Conservation (phyloP, 2,113 vertebrate species). For the Suricata suricatta region DNA sequence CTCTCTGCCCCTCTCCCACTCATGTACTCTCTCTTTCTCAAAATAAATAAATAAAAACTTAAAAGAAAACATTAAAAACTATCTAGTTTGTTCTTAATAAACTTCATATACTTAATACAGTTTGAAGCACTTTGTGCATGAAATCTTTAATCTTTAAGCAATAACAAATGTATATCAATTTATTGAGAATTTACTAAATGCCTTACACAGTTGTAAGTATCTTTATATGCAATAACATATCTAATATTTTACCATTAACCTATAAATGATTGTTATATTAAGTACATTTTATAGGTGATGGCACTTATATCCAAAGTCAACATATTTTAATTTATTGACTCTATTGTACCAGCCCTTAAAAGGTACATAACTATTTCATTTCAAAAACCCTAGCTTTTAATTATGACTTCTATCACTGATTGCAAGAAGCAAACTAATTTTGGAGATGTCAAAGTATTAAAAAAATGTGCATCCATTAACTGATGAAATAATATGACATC, state of each 20-base stretch:
- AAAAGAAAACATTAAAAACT: background rate
- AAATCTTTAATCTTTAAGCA: background rate
- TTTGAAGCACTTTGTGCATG: background rate
- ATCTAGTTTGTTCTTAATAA: background rate
- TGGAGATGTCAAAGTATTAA: background rate
- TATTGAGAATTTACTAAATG: background rate
- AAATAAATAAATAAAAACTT: too few species aligned
- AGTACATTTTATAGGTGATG: background rate
- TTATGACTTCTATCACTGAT: background rate
- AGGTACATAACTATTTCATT: background rate
- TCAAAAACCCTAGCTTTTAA: background rate
- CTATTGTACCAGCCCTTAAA: background rate
- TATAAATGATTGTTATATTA: background rate
- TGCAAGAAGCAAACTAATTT: slow-evolving; percentile 1
- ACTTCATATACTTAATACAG: background rate
- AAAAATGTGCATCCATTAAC: background rate
- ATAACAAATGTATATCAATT: background rate
- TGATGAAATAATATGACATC: background rate
- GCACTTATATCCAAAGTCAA: background rate
- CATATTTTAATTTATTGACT: background rate
- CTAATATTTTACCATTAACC: background rate
- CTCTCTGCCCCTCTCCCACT: too few species aligned
- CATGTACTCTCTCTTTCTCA: too few species aligned
- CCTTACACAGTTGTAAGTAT: background rate
- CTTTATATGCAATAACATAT: background rate